These are phyloP conservation scores for Sebastes schlegelii DNA, from an alignment of 2,113 vertebrate species.

Conservation along the genomic window DNA sequence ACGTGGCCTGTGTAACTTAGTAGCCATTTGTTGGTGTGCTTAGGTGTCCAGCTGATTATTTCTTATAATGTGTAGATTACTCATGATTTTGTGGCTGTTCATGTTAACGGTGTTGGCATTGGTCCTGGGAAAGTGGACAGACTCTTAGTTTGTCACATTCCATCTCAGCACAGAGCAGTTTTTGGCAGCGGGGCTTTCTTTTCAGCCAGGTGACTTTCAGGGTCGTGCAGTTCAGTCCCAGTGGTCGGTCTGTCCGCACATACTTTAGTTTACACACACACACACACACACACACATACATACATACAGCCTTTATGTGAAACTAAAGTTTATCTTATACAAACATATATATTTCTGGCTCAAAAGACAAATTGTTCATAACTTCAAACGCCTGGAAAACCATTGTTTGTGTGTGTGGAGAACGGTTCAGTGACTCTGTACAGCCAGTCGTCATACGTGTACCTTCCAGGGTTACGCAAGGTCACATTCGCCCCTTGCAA, in stretches of 20 bases:
- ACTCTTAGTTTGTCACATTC: conserved; percentile 56
- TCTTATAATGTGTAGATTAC: background rate
- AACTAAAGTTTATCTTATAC: background rate
- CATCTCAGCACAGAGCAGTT: conserved; percentile 39
- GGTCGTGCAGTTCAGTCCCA: conserved; percentile 64
- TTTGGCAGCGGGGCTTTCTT: conserved; percentile 45
- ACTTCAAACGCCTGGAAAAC: conserved; percentile 44
- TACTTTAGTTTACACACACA: background rate
- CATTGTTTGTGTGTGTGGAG: conserved; percentile 18
- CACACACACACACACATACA: background rate
- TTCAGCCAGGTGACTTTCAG: conserved; percentile 58
- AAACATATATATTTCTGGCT: conserved; percentile 25
- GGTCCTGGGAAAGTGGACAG: conserved; percentile 60
- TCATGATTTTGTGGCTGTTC: background rate
- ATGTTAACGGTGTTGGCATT: background rate
- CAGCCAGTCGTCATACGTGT: background rate
- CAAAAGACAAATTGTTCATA: conserved; percentile 6
- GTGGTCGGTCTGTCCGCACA: conserved; percentile 35
- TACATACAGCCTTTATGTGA: background rate
- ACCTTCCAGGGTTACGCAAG: conserved; percentile 37
- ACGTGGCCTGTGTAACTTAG: background rate
- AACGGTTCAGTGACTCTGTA: background rate
- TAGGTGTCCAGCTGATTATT: background rate
- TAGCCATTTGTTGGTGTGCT: background rate
- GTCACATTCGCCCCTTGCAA: background rate